Percentiles rank a stretch among this genome's conserved stretches.
These are phyloP conservation scores for Choreutis nemorana DNA, from an alignment of 2,888 invertebrate species.

Conservation along the genomic window DNA sequence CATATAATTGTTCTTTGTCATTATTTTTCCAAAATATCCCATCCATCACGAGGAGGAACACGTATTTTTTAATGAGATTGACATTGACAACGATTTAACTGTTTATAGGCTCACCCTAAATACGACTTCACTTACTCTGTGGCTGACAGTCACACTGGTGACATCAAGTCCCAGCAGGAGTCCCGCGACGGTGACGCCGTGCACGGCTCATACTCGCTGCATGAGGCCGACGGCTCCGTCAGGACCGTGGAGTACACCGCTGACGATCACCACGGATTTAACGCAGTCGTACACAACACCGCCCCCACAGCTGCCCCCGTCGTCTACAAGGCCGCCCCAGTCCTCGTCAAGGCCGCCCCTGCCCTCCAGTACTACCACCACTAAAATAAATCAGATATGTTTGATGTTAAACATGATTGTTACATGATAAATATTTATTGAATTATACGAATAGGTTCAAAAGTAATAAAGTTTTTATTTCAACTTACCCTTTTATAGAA, in stretches of 20 bases:
- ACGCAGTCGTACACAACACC: constrained; percentile 28
- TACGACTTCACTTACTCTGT: constrained; percentile 54
- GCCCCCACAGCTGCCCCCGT: constrained; percentile 20
- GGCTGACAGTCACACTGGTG: constrained; percentile 51
- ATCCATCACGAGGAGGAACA: constrained; percentile 5
- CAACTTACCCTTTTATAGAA: no score
- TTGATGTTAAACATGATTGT: no score
- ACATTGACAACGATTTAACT: background rate
- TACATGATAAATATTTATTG: no score
- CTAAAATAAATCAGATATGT: no score
- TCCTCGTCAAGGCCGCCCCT: constrained; percentile 12
- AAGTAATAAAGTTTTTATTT: no score
- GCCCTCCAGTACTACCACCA: constrained; percentile 15
- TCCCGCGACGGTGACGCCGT: constrained; percentile 60
- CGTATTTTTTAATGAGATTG: constrained; percentile 1
- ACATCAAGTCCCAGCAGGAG: constrained; percentile 55
- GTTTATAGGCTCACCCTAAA: constrained; percentile 40
- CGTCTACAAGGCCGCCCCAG: constrained; percentile 16
- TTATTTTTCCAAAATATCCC: background rate
- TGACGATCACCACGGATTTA: constrained; percentile 47
- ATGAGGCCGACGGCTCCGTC: constrained; percentile 56
- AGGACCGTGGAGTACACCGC: constrained; percentile 58
- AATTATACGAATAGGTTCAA: no score
- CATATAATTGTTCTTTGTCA: background rate
- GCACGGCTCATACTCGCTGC: constrained; percentile 61